A percentile compares a stretch with the other conserved stretches of the same genome.
Evolutionary conservation across 2,888 invertebrate species (phyloP).

Genomic region (Chrysotoxum bicinctum): DNA sequence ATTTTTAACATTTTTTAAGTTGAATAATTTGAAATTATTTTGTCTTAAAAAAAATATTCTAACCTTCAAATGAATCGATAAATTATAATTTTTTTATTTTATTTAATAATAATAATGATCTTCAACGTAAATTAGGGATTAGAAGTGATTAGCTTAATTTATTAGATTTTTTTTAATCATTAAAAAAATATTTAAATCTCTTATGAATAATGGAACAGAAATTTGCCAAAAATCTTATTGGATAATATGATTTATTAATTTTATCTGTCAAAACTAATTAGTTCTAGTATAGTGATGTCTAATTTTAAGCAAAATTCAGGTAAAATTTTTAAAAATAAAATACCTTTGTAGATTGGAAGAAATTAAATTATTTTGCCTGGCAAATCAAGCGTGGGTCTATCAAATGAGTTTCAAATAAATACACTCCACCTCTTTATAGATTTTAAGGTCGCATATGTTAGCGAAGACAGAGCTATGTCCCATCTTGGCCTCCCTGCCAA

Average conservation of each 20-base stretch:
- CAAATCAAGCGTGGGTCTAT: no score
- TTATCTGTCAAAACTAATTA: neutral
- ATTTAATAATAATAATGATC: neutral
- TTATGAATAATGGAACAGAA: neutral
- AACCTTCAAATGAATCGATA: neutral
- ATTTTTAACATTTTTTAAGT: no score
- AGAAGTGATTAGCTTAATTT: neutral
- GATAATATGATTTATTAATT: constrained; percentile 6
- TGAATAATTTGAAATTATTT: no score
- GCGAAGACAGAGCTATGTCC: no score
- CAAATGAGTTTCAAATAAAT: no score
- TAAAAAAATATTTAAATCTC: neutral
- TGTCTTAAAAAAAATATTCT: neutral
- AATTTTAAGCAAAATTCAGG: neutral
- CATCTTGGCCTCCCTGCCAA: no score
- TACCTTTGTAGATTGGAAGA: neutral
- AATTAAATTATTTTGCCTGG: no score
- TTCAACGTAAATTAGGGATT: neutral
- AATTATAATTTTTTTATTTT: neutral
- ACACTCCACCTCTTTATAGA: no score
- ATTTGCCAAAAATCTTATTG: neutral
- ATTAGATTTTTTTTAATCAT: neutral
- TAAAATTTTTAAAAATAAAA: neutral
- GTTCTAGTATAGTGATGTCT: neutral
- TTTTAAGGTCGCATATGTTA: no score